Evolutionary conservation across 2,888 invertebrate species (phyloP).

Genomic region (Leptura quadrifasciata): DNA sequence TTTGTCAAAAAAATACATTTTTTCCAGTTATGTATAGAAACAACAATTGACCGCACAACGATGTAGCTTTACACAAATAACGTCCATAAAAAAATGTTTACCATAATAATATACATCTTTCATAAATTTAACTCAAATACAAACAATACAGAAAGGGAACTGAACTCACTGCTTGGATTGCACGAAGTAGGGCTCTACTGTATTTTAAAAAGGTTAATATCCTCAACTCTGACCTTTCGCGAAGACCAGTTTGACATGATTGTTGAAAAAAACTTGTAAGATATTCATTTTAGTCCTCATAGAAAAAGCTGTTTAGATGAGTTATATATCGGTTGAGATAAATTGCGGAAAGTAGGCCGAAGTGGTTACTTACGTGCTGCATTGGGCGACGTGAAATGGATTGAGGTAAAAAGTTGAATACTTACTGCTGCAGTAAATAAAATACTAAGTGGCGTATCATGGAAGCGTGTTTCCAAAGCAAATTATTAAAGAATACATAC

Average conservation of each 20-base stretch:
- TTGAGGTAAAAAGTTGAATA: no score
- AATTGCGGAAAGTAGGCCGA: background rate
- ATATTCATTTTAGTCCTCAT: background rate
- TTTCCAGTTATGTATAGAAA: no score
- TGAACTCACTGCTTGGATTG: background rate
- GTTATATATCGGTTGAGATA: background rate
- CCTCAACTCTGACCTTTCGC: background rate
- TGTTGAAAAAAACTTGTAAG: background rate
- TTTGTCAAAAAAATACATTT: no score
- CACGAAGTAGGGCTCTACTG: conserved; percentile 1
- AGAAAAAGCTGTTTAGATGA: background rate
- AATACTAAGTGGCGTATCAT: no score
- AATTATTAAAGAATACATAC: no score
- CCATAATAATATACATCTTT: background rate
- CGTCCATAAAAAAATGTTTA: background rate
- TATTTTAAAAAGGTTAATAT: conserved; percentile 6
- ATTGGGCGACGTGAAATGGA: no score
- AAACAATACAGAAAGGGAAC: background rate
- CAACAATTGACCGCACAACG: no score
- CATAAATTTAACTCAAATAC: background rate
- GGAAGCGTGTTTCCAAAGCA: no score
- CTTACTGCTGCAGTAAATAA: no score
- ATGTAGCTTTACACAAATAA: background rate
- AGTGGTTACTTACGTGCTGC: no score
- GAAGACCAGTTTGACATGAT: background rate